A percentile compares a stretch with the other conserved stretches of the same genome.
phyloP scores from a whole-genome alignment of 2,113 vertebrate species.

The Pseudopipra pipra region DNA sequence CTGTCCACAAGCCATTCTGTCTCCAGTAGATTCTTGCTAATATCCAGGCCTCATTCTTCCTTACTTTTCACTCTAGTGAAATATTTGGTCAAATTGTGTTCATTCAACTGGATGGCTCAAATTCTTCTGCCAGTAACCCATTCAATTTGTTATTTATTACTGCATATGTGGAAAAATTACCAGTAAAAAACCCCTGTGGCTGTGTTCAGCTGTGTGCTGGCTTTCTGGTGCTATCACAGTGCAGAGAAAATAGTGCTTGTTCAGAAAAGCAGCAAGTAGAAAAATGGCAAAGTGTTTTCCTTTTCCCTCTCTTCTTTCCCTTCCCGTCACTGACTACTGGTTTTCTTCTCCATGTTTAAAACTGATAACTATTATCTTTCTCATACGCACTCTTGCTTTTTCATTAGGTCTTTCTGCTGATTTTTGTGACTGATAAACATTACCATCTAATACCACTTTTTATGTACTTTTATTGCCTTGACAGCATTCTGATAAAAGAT shows the following conservation, averaged over 20 bases:
- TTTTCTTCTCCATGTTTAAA: too few relatives aligned
- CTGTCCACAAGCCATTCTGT: background rate
- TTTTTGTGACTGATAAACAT: background rate
- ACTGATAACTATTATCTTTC: background rate
- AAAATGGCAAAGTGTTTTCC: background rate
- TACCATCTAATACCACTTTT: background rate
- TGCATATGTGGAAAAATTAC: background rate
- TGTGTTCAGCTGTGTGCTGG: background rate
- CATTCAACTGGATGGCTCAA: background rate
- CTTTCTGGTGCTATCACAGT: background rate
- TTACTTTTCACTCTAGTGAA: background rate
- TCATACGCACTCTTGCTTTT: background rate
- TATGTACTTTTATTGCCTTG: background rate
- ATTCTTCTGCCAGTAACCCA: background rate
- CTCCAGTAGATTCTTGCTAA: background rate
- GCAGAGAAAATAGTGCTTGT: background rate
- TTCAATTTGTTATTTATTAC: background rate
- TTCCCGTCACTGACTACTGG: accelerated
- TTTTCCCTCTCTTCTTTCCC: background rate
- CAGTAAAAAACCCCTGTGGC: accelerated
- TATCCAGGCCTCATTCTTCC: background rate
- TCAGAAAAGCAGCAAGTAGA: background rate
- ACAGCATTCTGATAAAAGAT: background rate
- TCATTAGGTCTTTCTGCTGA: background rate
- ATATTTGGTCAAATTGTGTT: background rate